Conservation (phyloP, 2,888 invertebrate genomes). For the Hoplodrina ambigua region DNA sequence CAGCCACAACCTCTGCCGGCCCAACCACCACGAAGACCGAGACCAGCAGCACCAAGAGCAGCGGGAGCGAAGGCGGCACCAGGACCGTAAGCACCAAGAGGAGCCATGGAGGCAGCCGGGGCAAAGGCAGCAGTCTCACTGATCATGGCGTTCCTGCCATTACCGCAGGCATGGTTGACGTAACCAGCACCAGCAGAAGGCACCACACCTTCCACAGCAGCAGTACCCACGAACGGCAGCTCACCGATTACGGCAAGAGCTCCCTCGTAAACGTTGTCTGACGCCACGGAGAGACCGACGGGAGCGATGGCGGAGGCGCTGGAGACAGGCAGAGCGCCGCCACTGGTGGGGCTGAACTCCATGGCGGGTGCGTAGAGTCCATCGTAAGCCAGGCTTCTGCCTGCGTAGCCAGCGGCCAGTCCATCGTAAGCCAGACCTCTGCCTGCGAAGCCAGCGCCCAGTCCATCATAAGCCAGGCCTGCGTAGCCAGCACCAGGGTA, state of each 20-base stretch:
- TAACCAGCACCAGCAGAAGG: conserved; percentile 72
- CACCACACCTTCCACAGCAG: conserved; percentile 49
- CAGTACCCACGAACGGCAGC: conserved; percentile 5
- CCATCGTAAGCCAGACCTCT: no score
- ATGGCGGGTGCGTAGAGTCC: conserved; percentile 37
- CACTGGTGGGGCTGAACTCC: background rate
- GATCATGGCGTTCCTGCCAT: conserved; percentile 62
- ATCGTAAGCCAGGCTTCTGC: conserved; percentile 35
- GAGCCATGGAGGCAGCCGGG: conserved; percentile 52
- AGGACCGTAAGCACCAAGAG: conserved; percentile 10
- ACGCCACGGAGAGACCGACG: background rate
- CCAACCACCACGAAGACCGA: background rate
- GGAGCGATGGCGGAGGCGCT: background rate
- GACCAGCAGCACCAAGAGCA: conserved; percentile 1
- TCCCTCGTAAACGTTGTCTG: conserved; percentile 50
- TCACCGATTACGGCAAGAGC: conserved; percentile 12
- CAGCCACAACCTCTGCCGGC: no score
- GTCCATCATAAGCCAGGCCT: no score
- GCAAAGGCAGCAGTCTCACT: conserved; percentile 40
- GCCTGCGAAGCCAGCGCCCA: background rate
- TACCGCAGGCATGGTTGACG: conserved; percentile 74
- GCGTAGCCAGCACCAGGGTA: background rate
- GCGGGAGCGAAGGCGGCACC: conserved; percentile 23
- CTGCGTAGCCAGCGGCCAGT: background rate
- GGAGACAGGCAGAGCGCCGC: background rate